These are phyloP conservation scores for Acanthosoma haemorrhoidale DNA, from an alignment of 2,888 invertebrate genomes.

Conservation along the genomic window DNA sequence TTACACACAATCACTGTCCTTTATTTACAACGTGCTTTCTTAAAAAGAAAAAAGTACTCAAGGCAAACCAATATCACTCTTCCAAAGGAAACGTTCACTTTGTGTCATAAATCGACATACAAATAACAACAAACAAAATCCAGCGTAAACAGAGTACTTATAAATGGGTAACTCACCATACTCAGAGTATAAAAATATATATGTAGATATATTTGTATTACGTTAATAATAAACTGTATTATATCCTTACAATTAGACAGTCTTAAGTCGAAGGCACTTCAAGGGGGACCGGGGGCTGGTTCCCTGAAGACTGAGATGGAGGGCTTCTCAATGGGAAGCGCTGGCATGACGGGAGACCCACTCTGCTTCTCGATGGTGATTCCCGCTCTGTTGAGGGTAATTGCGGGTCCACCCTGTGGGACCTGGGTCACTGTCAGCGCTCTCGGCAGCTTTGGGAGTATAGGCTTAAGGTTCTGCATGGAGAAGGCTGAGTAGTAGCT, in stretches of 20 bases:
- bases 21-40: background rate
- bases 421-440: conserved; percentile 65
- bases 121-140: conserved; percentile 3
- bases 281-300: conserved; percentile 34
- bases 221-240: conserved; percentile 4
- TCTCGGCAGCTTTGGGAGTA: conserved; percentile 54
- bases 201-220: background rate
- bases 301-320: conserved; percentile 42
- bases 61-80: conserved; percentile 28
- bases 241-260: background rate
- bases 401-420: conserved; percentile 51
- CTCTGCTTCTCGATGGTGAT: conserved; percentile 40
- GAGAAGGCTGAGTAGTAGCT: background rate
- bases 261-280: conserved; percentile 23
- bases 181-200: conserved; percentile 25
- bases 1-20: background rate
- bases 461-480: background rate
- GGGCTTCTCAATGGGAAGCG: conserved; percentile 41
- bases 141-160: background rate
- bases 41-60: conserved; percentile 1
- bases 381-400: conserved; percentile 29
- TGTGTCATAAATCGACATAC: background rate
- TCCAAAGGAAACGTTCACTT: background rate
- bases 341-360: conserved; percentile 28
- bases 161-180: conserved; percentile 17